Evolutionary conservation across 2,888 invertebrate species (phyloP), one percentile per base, ranked within the genome.

Genomic region (Doris montereyensis): DNA sequence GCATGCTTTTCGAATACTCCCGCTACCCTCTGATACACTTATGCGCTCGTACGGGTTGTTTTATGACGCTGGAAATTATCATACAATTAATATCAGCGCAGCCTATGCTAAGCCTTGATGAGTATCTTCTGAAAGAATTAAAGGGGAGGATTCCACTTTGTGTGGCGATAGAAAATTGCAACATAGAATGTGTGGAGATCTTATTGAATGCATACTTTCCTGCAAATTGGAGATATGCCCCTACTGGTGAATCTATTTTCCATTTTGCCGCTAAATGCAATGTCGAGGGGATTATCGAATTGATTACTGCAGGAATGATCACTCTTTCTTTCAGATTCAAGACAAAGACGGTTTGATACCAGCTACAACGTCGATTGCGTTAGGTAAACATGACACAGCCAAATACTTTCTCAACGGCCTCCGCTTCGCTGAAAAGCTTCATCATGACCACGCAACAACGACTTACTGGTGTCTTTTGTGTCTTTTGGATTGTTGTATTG

Each of bases 391-490:
- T 30, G 73, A 70, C 28, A n/a, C 77, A 1, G 28, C 77, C 17
- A 58, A 77, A 10, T 70, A 68, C 26, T 73, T 81, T 26, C 76
- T 68, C 30, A 35, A 32, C 8, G 75, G 68, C 10, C 52, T 78
- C 13, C 65, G 34, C 35, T 73, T 78, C 57, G 57, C 73, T 8
- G 72, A 73, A 32, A 35, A 65, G 75, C 67, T 79, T 21, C 76
- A 79, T 28, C 67, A 78, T 17, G 77, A 75, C 1, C 77, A 73
- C n/a, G 67, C 52, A 24, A 28, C 76, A 17, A 74, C 81, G 0
- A 75, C 81, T 10, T 80, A 76, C 58, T 32, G 75, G n/a, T 85
- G 84, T 72, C 58, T 81, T 10, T 78, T 82, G 17, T 85, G 84
- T 52, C 74, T 84, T 13, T 62, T 83, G 28, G 80, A 84, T 76